Evolutionary conservation across 1,140 invertebrate genomes (phyloP).

Genomic region (Nephila pilipes): DNA sequence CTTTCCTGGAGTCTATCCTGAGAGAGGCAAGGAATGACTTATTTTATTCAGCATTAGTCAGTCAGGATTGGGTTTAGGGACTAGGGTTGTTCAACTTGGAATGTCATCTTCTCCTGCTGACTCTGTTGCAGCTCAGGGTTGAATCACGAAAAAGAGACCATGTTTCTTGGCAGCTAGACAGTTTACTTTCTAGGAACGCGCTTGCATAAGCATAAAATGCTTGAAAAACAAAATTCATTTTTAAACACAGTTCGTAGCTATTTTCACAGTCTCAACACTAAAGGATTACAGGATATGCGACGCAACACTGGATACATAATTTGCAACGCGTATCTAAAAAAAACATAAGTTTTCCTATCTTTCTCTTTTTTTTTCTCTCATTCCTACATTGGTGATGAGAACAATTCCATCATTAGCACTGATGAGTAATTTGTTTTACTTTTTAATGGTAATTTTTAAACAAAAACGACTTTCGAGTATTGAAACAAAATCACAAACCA

Average conservation of each 20-base stretch:
- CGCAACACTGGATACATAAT: not conserved
- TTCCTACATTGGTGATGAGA: no score
- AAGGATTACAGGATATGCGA: not conserved
- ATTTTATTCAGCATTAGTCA: constrained; percentile 59
- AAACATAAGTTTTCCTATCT: no score
- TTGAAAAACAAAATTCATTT: constrained; percentile 36
- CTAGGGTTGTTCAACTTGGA: constrained; percentile 50
- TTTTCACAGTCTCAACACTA: constrained; percentile 14
- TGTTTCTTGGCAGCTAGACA: constrained; percentile 53
- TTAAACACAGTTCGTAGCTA: not conserved
- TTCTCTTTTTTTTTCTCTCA: not conserved
- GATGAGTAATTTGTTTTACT: no score
- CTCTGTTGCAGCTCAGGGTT: constrained; percentile 19
- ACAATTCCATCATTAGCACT: no score
- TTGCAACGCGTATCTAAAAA: not conserved
- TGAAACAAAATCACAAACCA: no score
- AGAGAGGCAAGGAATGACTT: not conserved
- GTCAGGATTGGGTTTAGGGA: constrained; percentile 41
- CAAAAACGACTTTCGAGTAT: no score
- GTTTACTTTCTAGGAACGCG: constrained; percentile 40
- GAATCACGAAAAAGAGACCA: constrained; percentile 15
- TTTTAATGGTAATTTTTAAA: no score
- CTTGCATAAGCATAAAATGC: constrained; percentile 49
- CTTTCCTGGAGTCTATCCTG: not conserved
- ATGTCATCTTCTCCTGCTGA: constrained; percentile 45